A percentile compares a stretch with the other conserved stretches of the same genome.
phyloP scores from a whole-genome alignment of 2,797 vertebrate species.

The Gallirallus australis region DNA sequence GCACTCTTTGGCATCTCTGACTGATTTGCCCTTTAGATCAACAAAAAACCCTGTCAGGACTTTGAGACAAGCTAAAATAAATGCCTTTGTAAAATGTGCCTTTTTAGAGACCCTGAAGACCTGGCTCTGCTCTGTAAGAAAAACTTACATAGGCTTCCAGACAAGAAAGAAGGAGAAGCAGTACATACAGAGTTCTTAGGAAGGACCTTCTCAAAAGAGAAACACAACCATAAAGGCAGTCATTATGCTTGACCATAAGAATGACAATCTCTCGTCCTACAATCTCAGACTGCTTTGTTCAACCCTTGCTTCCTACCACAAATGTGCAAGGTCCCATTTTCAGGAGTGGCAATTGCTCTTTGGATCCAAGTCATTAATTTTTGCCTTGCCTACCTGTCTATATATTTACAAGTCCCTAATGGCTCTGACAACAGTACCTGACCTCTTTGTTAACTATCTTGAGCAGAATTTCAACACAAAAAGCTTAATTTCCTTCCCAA shows the following conservation, averaged over 20 bases:
- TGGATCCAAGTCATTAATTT: not conserved
- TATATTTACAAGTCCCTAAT: not conserved
- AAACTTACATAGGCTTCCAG: not conserved
- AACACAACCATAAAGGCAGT: not conserved
- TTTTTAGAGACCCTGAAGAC: not conserved
- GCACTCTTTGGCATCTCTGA: not conserved
- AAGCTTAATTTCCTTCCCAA: not conserved
- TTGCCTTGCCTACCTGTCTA: not conserved
- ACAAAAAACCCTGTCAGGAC: not conserved
- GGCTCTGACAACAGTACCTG: not conserved
- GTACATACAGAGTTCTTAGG: not conserved
- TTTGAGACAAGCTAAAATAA: not conserved
- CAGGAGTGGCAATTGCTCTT: not conserved
- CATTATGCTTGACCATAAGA: not conserved
- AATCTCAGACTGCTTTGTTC: not conserved
- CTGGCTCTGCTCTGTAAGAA: not conserved
- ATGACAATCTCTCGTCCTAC: not conserved
- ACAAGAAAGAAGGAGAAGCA: not conserved
- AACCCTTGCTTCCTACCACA: not conserved
- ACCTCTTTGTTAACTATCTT: not conserved
- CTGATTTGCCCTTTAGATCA: not conserved
- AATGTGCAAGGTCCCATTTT: not conserved
- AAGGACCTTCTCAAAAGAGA: not conserved
- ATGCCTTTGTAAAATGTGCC: not conserved
- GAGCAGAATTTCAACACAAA: not conserved